phyloP scores from a whole-genome alignment of 2,797 vertebrate genomes.

The Neosalanx taihuensis region DNA sequence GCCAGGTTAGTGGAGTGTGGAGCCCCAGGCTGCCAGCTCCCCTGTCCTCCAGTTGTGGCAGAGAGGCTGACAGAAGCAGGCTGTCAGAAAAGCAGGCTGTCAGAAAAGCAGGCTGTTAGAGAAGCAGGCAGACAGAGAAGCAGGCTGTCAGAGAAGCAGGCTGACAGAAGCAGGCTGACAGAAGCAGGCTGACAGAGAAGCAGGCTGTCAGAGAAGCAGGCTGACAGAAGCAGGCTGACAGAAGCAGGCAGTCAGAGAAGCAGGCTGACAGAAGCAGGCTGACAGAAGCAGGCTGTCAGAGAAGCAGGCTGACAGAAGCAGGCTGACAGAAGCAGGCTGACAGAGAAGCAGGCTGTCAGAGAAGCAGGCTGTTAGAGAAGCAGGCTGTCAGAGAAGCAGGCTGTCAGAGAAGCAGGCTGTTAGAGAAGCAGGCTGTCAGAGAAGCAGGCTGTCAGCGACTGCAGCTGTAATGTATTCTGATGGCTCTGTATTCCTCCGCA shows the following conservation, averaged over 20 bases:
- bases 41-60: slow-evolving; percentile 35
- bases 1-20: neutral
- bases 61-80: slow-evolving; percentile 56
- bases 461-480: slow-evolving; percentile 68
- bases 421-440: slow-evolving; percentile 54
- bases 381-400: too few species aligned
- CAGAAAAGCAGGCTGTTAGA: too few species aligned
- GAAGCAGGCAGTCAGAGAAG: slow-evolving; percentile 56
- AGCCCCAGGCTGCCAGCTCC: slow-evolving; percentile 26
- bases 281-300: too few species aligned
- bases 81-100: too few species aligned
- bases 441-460: slow-evolving; percentile 26
- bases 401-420: neutral
- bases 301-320: slow-evolving; percentile 33
- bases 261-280: slow-evolving; percentile 18
- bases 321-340: slow-evolving; percentile 54
- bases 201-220: too few species aligned
- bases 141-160: slow-evolving; percentile 56
- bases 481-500: slow-evolving; percentile 37
- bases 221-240: too few species aligned
- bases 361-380: slow-evolving; percentile 28
- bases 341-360: too few species aligned
- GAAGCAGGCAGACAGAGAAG: slow-evolving; percentile 20
- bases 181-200: too few species aligned
- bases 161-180: too few species aligned